These are phyloP conservation scores for Artibeus jamaicensis DNA, from an alignment of 2,797 vertebrate species.

Conservation along the genomic window DNA sequence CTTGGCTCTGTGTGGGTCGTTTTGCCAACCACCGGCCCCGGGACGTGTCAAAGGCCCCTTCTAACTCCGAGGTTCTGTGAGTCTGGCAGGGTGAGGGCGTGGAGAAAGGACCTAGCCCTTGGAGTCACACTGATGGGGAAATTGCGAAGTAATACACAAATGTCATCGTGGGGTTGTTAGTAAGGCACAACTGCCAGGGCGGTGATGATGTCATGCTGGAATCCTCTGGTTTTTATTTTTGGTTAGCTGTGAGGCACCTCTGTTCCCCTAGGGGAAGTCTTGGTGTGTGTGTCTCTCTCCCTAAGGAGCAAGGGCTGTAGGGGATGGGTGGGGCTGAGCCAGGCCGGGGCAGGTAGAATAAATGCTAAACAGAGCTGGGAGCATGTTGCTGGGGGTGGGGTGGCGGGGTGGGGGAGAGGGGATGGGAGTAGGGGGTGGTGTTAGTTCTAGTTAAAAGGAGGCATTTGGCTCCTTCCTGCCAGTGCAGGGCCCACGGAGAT, in stretches of 20 bases:
- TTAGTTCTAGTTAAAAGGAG: constrained; percentile 59
- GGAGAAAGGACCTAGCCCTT: not conserved
- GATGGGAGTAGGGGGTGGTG: not conserved
- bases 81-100: not conserved
- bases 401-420: no score
- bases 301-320: not conserved
- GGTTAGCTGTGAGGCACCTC: not conserved
- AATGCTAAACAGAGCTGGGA: constrained; percentile 18
- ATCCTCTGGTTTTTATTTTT: constrained; percentile 43
- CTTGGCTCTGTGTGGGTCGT: not conserved
- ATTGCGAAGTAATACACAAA: not conserved
- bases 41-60: not conserved
- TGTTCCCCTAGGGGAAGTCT: not conserved
- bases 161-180: constrained; percentile 8
- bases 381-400: not conserved
- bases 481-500: constrained; percentile 61
- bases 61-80: not conserved
- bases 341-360: constrained; percentile 44
- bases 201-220: constrained; percentile 15
- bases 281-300: not conserved
- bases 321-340: not conserved
- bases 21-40: not conserved
- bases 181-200: not conserved
- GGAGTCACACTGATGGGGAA: constrained; percentile 30
- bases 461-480: constrained; percentile 65